These are phyloP conservation scores for Periophthalmodon schlosseri DNA, from an alignment of 2,113 vertebrate species.

Conservation along the genomic window DNA sequence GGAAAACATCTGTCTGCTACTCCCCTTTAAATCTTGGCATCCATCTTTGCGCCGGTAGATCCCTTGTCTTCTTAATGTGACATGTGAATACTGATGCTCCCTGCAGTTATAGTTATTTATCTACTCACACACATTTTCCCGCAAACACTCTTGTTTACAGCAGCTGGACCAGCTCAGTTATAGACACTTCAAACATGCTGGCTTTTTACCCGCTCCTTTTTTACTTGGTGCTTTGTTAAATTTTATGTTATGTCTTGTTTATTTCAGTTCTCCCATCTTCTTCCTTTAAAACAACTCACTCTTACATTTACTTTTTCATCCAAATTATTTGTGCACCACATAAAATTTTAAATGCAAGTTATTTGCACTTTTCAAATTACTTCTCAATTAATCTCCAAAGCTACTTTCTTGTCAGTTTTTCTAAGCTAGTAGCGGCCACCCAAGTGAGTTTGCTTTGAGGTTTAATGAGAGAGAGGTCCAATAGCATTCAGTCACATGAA, in stretches of 20 bases:
- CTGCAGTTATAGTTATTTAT: constrained; percentile 23
- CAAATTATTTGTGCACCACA: constrained; percentile 6
- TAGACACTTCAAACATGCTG: constrained; percentile 35
- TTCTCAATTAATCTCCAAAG: not conserved
- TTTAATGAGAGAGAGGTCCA: not conserved
- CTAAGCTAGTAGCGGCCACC: not conserved
- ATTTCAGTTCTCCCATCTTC: constrained; percentile 18
- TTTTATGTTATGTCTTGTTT: constrained; percentile 23
- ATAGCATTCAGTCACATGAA: not conserved
- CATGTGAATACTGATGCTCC: constrained; percentile 23
- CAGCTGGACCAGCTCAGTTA: constrained; percentile 1
- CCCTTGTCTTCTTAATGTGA: constrained; percentile 26
- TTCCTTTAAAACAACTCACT: constrained; percentile 15
- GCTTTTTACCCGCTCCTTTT: not conserved
- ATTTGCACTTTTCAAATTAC: not conserved
- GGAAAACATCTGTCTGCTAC: constrained; percentile 23
- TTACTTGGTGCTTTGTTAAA: constrained; percentile 11
- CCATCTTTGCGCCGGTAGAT: not conserved
- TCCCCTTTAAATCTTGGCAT: constrained; percentile 21
- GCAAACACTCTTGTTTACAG: constrained; percentile 33
- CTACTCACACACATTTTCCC: not conserved
- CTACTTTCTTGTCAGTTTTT: not conserved
- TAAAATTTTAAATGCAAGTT: constrained; percentile 22
- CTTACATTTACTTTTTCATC: constrained; percentile 27
- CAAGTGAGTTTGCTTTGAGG: not conserved